phyloP scores from a whole-genome alignment of 2,888 invertebrate species.

The Vandiemenella viatica region DNA sequence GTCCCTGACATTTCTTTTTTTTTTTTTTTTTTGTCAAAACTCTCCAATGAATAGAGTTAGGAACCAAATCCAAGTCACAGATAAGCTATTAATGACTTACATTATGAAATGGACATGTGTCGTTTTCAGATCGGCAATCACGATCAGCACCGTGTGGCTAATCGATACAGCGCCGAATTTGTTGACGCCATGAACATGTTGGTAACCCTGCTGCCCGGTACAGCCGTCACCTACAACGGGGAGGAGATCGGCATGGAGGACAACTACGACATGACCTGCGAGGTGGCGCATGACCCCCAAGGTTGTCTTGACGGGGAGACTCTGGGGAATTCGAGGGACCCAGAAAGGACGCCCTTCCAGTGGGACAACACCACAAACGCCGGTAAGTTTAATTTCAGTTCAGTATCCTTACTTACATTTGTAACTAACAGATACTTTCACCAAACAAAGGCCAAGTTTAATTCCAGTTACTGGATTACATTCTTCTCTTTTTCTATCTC shows the following conservation, averaged over 20 bases:
- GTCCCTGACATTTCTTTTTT: no score
- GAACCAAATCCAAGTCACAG: no score
- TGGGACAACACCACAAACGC: slow-evolving; percentile 20
- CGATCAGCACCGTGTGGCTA: slow-evolving; percentile 53
- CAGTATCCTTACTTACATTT: no score
- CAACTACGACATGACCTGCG: slow-evolving; percentile 39
- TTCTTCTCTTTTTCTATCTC: no score
- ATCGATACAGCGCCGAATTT: slow-evolving; percentile 48
- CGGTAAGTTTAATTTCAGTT: no score
- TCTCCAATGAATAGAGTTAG: no score
- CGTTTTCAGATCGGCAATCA: slow-evolving; percentile 55
- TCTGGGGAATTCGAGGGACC: slow-evolving; percentile 19
- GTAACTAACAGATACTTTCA: no score
- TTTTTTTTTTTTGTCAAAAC: no score
- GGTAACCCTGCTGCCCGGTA: slow-evolving; percentile 64
- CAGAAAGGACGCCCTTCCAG: slow-evolving; percentile 25
- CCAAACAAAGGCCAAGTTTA: no score
- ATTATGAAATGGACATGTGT: no score
- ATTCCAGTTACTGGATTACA: no score
- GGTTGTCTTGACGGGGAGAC: slow-evolving; percentile 26
- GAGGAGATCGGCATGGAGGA: slow-evolving; percentile 64
- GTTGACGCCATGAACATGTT: slow-evolving; percentile 77
- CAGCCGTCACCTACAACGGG: slow-evolving; percentile 74
- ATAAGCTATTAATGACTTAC: no score
- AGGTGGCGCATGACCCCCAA: slow-evolving; percentile 46